These are phyloP conservation scores for Eptatretus atami DNA, from an alignment of 2,797 vertebrate genomes.

Conservation along the genomic window DNA sequence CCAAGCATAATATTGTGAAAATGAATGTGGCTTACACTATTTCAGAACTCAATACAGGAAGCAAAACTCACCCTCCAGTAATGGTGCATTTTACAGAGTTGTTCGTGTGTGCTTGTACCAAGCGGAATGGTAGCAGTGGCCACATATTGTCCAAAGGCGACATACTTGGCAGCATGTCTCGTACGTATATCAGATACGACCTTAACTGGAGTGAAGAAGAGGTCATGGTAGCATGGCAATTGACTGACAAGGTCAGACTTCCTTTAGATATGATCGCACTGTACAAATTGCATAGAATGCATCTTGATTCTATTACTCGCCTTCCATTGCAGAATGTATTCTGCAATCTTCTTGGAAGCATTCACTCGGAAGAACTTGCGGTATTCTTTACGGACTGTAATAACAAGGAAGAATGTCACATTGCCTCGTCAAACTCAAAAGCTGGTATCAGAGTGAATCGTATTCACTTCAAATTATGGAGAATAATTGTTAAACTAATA, in stretches of 20 bases:
- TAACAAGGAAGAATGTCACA: neutral
- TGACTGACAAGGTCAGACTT: too few relatives aligned
- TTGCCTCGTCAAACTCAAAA: too few relatives aligned
- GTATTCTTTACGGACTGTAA: conserved; percentile 66
- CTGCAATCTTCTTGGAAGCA: conserved; percentile 78
- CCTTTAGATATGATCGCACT: too few relatives aligned
- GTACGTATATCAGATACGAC: conserved; percentile 69
- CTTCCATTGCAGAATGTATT: conserved; percentile 61
- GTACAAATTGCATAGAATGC: too few relatives aligned
- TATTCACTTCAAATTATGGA: too few relatives aligned
- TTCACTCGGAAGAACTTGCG: conserved; percentile 91
- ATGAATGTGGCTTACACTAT: neutral
- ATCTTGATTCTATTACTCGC: too few relatives aligned
- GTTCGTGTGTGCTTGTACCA: conserved; percentile 49
- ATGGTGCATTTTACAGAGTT: conserved; percentile 59
- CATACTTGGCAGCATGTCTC: conserved; percentile 46
- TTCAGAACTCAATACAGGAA: too few relatives aligned
- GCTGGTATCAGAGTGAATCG: too few relatives aligned
- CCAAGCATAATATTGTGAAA: neutral
- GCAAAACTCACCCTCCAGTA: conserved; percentile 45
- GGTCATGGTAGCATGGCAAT: too few relatives aligned
- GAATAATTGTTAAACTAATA: too few relatives aligned
- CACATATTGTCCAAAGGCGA: conserved; percentile 69
- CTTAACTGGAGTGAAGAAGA: conserved; percentile 27
- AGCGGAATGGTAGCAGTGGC: conserved; percentile 44